Base-by-base conservation (phyloP, 2,113 vertebrate species). In the Neodontobutis hainanensis region DNA sequence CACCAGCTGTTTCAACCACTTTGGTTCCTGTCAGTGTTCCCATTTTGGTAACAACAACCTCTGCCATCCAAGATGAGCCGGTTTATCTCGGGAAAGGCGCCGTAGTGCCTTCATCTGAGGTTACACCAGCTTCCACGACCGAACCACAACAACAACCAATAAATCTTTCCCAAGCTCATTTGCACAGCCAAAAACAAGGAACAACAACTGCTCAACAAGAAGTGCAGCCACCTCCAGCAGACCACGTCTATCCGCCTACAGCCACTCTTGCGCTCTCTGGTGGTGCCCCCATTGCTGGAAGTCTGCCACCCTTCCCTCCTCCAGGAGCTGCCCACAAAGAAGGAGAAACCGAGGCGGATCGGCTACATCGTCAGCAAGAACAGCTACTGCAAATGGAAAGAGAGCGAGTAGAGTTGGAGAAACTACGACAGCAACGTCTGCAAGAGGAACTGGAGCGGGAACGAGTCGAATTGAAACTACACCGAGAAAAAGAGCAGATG, bases 371-470 rank as follows among this genome's bases (percentile, higher is more conserved):
- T 73, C 97, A 99, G 73, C 97, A 99, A 66, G 96, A 99, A 78
- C 96, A 97, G 11, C 87, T 97, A 32, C 92, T 99, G 8, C 95
- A 98, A 73, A 87, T 99, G 77, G 96, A 99, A 75, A 93, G 96
- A 63, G 97, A 99, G 57, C 93, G 95, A 0, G 95, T 99, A 4
- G 97, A 99, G 80, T 60, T 99, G 65, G 97, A 99, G 87, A 99
- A 97, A 80, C 81, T 99, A 63, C 91, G 97, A 8, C 97, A 99
- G 61, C 67, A 97, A 58, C 93, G 97, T 38, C 87, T 99, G n/a
- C 97, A 99, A 40, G 97, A 99, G 36, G 97, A 99, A 80, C 92
- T 99, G 60, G 97, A 99, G 65, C 87, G 95, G 44, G 96, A 99
- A 66, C 93, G 96, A 0, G 89, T 93, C 0, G 97, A 99, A 82